Evolutionary conservation across 2,888 invertebrate genomes (phyloP).

Genomic region (Euspilapteryx auroguttella): DNA sequence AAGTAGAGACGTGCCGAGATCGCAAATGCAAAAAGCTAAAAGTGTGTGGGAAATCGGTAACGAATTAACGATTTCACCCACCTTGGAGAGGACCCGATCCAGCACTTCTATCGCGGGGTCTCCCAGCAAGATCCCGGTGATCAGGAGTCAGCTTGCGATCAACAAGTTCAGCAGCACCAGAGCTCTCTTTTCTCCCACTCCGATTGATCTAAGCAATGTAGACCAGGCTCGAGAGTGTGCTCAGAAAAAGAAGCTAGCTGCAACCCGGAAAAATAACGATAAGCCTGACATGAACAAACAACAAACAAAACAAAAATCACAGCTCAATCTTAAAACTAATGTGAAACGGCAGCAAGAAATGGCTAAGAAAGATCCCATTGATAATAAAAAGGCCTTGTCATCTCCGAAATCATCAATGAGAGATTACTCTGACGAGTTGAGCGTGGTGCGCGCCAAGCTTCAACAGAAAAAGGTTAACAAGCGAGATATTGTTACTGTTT

Average conservation of each 20-base stretch:
- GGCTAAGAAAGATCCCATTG: constrained; percentile 34
- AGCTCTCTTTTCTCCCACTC: constrained; percentile 60
- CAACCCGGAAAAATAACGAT: constrained; percentile 30
- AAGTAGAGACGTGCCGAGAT: constrained; percentile 30
- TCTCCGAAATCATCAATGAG: constrained; percentile 33
- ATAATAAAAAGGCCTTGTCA: constrained; percentile 35
- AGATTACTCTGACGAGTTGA: constrained; percentile 54
- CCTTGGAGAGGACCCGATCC: constrained; percentile 49
- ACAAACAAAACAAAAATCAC: constrained; percentile 51
- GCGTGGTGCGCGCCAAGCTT: constrained; percentile 47
- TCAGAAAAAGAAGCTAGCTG: constrained; percentile 44
- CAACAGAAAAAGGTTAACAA: constrained; percentile 47
- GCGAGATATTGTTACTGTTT: constrained; percentile 29
- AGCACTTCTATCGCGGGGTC: constrained; percentile 59
- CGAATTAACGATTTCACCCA: constrained; percentile 30
- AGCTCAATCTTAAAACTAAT: constrained; percentile 39
- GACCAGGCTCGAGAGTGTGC: constrained; percentile 60
- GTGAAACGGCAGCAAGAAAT: constrained; percentile 37
- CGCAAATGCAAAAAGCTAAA: constrained; percentile 52
- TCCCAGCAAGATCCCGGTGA: constrained; percentile 66
- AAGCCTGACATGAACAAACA: constrained; percentile 34
- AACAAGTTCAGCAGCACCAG: constrained; percentile 52
- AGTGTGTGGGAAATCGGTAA: constrained; percentile 59
- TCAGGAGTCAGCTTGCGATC: constrained; percentile 53
- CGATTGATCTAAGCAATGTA: constrained; percentile 56